These are phyloP conservation scores for Pleuronectes platessa DNA, from an alignment of 2,113 vertebrate species.

Conservation along the genomic window DNA sequence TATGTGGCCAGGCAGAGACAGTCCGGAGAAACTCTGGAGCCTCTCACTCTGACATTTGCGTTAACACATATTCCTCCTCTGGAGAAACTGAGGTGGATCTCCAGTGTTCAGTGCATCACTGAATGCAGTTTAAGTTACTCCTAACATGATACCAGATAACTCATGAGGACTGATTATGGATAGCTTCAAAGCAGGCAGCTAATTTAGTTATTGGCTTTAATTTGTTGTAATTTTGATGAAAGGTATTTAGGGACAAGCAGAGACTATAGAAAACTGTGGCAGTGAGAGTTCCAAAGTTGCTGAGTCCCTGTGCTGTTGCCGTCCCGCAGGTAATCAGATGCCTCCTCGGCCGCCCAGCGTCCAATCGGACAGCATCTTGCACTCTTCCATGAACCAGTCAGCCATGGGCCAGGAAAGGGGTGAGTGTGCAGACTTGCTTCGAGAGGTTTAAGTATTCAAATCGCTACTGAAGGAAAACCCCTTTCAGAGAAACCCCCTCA, in stretches of 20 bases:
- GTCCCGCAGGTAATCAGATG: conserved; percentile 93
- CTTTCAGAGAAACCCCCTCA: background rate
- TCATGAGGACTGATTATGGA: conserved; percentile 12
- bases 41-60: too few species aligned
- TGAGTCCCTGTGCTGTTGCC: background rate
- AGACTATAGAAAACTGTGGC: too few species aligned
- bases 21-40: too few species aligned
- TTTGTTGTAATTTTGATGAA: too few species aligned
- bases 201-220: background rate
- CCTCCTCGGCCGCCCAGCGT: conserved; percentile 96
- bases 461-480: background rate
- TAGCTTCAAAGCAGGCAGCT: background rate
- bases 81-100: too few species aligned
- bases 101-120: too few species aligned
- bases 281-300: too few species aligned
- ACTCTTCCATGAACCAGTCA: conserved; percentile 95
- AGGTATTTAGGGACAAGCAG: too few species aligned
- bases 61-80: too few species aligned
- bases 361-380: conserved; percentile 95
- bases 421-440: conserved; percentile 68
- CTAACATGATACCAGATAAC: too few species aligned
- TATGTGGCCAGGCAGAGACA: too few species aligned
- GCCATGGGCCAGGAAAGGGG: conserved; percentile 95
- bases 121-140: too few species aligned
- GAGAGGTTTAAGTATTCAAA: background rate